phyloP scores from a whole-genome alignment of 1,140 invertebrate genomes.

The Carposina sasakii region DNA sequence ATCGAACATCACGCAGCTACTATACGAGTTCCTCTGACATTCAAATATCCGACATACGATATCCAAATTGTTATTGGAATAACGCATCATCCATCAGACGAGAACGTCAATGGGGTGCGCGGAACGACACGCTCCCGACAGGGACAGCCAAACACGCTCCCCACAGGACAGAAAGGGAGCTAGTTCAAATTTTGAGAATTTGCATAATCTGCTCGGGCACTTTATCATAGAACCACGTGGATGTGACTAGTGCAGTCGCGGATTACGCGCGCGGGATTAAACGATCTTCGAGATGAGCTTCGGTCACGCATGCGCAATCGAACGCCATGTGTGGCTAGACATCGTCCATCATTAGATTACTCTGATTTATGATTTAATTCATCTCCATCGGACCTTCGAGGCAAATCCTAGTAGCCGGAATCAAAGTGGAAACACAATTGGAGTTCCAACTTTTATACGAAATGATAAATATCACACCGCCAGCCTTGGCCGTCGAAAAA shows the following conservation, averaged over 20 bases:
- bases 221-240: conserved; percentile 71
- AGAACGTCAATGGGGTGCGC: conserved; percentile 55
- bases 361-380: background rate
- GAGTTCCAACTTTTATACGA: conserved; percentile 54
- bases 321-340: background rate
- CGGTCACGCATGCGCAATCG: conserved; percentile 24
- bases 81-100: conserved; percentile 70
- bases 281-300: conserved; percentile 39
- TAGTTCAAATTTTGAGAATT: conserved; percentile 60
- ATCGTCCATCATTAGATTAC: background rate
- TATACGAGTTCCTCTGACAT: too few species aligned
- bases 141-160: conserved; percentile 25
- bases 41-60: conserved; percentile 60
- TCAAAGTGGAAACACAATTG: conserved; percentile 52
- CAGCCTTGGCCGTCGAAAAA: conserved; percentile 61
- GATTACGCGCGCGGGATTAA: conserved; percentile 62
- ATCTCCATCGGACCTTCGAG: conserved; percentile 13
- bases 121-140: conserved; percentile 35
- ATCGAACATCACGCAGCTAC: too few species aligned
- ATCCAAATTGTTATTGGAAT: conserved; percentile 69
- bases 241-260: conserved; percentile 68
- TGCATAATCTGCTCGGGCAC: conserved; percentile 68
- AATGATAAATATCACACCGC: conserved; percentile 69
- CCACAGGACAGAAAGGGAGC: conserved; percentile 35
- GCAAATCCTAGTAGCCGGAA: conserved; percentile 31